These are phyloP conservation scores for Phyllostomus hastatus DNA, from an alignment of 2,113 vertebrate species.

Conservation along the genomic window DNA sequence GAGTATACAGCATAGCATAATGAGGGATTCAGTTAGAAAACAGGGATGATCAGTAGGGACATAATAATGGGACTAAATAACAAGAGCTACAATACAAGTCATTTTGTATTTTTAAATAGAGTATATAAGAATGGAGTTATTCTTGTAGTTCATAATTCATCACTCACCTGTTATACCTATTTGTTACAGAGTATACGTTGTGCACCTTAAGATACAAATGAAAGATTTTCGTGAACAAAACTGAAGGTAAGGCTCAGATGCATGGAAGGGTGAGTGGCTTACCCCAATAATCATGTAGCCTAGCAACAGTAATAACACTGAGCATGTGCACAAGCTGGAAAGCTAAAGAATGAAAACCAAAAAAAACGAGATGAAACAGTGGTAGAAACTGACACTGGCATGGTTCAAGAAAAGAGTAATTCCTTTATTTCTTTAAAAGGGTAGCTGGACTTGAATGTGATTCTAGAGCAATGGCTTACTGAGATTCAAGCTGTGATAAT, in stretches of 20 bases:
- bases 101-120: neutral
- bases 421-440: neutral
- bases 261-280: neutral
- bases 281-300: neutral
- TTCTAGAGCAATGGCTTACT: neutral
- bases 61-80: neutral
- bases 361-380: neutral
- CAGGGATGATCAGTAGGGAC: neutral
- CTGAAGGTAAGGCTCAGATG: neutral
- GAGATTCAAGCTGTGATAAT: neutral
- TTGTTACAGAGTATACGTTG: neutral
- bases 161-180: neutral
- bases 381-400: neutral
- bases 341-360: neutral
- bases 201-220: neutral
- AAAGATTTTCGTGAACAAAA: constrained; percentile 28
- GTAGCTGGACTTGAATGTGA: neutral
- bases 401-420: neutral
- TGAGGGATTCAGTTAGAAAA: neutral
- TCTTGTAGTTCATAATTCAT: neutral
- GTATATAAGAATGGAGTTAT: neutral
- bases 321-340: neutral
- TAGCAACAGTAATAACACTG: neutral
- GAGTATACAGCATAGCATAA: neutral
- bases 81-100: neutral